phyloP scores from a whole-genome alignment of 2,113 vertebrate genomes.

The Cinclus cinclus region DNA sequence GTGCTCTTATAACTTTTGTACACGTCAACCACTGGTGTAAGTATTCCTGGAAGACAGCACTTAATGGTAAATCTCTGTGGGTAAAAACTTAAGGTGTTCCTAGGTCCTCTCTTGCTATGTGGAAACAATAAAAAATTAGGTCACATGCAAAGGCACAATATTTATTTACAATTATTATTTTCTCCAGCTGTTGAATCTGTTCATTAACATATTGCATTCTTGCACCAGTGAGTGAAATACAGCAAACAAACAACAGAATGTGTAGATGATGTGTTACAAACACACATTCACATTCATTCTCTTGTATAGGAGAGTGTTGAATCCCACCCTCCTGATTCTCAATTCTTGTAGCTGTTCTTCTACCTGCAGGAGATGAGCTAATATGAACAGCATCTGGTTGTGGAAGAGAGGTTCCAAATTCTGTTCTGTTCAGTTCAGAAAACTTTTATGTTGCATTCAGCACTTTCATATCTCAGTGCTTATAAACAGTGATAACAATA shows the following conservation, averaged over 20 bases:
- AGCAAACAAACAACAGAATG: constrained; percentile 4
- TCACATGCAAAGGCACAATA: background rate
- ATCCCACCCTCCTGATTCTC: background rate
- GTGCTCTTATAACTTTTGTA: background rate
- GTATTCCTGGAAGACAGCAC: background rate
- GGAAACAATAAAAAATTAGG: background rate
- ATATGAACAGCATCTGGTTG: background rate
- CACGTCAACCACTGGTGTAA: background rate
- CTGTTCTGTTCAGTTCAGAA: background rate
- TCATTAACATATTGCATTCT: background rate
- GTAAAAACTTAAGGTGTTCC: background rate
- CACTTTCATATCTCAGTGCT: background rate
- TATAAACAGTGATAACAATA: background rate
- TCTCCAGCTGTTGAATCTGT: constrained; percentile 8
- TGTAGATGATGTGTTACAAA: background rate
- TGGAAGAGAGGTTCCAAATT: background rate
- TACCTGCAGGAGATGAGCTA: background rate
- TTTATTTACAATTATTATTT: background rate
- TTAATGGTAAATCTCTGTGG: background rate
- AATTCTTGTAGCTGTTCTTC: background rate
- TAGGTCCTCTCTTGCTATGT: background rate
- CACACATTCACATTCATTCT: background rate
- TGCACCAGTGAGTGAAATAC: background rate
- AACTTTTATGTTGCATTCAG: background rate
- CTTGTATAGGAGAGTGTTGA: background rate